phyloP scores from a whole-genome alignment of 1,140 invertebrate genomes.

The Drosophila oshimai region DNA sequence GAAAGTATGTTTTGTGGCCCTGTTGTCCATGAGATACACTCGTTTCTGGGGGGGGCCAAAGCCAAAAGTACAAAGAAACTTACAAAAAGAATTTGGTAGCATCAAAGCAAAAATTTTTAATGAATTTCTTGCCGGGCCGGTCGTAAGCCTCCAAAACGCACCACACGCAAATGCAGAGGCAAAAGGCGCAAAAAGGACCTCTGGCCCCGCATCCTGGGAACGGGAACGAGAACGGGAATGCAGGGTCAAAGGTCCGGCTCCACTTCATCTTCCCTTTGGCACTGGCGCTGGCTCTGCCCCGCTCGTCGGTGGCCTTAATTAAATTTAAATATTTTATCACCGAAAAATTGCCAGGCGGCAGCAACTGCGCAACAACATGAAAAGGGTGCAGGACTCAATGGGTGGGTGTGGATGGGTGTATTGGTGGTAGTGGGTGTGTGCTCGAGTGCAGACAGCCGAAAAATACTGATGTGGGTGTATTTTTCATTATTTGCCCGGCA shows the following conservation, averaged over 20 bases:
- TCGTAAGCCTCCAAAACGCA: conserved; percentile 69
- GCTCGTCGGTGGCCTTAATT: conserved; percentile 82
- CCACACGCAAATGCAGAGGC: conserved; percentile 58
- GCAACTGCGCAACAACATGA: conserved; percentile 64
- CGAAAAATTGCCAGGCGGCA: conserved; percentile 82
- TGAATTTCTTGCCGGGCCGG: conserved; percentile 71
- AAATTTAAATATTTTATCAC: conserved; percentile 83
- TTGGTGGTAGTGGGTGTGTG: conserved; percentile 19
- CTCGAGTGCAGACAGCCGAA: conserved; percentile 73
- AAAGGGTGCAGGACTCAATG: conserved; percentile 74
- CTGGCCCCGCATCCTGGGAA: conserved; percentile 3
- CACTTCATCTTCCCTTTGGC: conserved; percentile 59
- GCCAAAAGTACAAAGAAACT: conserved; percentile 62
- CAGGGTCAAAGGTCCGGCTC: conserved; percentile 43
- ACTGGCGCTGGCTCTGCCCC: conserved; percentile 56
- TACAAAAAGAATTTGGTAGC: conserved; percentile 76
- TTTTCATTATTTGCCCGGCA: conserved; percentile 79
- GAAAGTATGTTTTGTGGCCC: conserved; percentile 21
- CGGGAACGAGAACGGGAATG: conserved; percentile 34
- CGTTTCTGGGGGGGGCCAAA: not conserved
- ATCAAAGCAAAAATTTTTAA: conserved; percentile 82
- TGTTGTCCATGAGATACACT: conserved; percentile 39
- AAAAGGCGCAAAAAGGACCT: conserved; percentile 30
- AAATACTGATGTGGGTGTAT: conserved; percentile 80
- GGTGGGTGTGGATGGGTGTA: conserved; percentile 29